These are phyloP conservation scores for Drosophila peninsularis DNA, from an alignment of 2,888 invertebrate genomes.

Conservation along the genomic window DNA sequence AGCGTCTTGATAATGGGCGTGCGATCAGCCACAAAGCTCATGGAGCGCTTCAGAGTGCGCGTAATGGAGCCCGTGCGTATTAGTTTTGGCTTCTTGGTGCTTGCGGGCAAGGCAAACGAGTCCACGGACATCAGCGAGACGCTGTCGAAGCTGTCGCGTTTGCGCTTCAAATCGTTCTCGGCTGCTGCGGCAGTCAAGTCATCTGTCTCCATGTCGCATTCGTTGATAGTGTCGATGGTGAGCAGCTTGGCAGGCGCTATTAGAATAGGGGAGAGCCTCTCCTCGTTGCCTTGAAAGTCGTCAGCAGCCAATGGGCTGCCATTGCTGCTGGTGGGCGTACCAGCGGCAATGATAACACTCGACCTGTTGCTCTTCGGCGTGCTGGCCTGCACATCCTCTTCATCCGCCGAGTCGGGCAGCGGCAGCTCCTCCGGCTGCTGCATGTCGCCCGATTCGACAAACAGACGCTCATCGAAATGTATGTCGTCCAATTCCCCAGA, in stretches of 20 bases:
- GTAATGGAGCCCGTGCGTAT: slow-evolving; percentile 84
- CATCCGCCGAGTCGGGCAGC: slow-evolving; percentile 58
- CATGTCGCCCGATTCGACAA: slow-evolving; percentile 66
- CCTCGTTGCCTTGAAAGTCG: slow-evolving; percentile 68
- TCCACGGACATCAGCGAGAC: slow-evolving; percentile 83
- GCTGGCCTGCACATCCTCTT: slow-evolving; percentile 59
- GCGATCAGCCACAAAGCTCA: slow-evolving; percentile 84
- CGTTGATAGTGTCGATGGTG: slow-evolving; percentile 60
- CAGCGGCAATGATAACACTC: slow-evolving; percentile 25
- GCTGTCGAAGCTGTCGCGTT: slow-evolving; percentile 83
- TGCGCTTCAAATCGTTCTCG: slow-evolving; percentile 81
- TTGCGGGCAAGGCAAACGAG: slow-evolving; percentile 81
- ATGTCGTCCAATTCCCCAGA: slow-evolving; percentile 56
- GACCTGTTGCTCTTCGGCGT: slow-evolving; percentile 59
- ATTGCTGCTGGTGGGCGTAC: slow-evolving; percentile 44
- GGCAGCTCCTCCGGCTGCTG: slow-evolving; percentile 47
- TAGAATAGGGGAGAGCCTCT: slow-evolving; percentile 83
- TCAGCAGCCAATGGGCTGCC: slow-evolving; percentile 26
- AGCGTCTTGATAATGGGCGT: slow-evolving; percentile 81
- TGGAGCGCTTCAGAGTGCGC: slow-evolving; percentile 82
- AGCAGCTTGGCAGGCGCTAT: slow-evolving; percentile 44
- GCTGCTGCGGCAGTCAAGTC: slow-evolving; percentile 79
- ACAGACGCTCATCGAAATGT: slow-evolving; percentile 78
- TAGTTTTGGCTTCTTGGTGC: slow-evolving; percentile 84
- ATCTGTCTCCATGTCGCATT: slow-evolving; percentile 67